Evolutionary conservation across 2,113 vertebrate species (phyloP).

Genomic region (Trogon melanurus): DNA sequence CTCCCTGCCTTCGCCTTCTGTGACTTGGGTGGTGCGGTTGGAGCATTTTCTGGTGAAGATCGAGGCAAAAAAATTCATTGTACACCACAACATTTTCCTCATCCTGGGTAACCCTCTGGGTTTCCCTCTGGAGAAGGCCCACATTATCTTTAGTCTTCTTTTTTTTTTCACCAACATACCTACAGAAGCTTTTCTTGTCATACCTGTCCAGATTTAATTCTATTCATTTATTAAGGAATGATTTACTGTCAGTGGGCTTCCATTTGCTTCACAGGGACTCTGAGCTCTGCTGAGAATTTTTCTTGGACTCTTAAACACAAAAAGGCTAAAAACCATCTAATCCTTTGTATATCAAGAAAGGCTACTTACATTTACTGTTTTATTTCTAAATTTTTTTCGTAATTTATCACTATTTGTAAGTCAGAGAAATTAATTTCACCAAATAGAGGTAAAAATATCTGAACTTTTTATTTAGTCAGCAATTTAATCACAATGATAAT

Average conservation of each 20-base stretch:
- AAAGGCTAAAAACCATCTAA: not conserved
- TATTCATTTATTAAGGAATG: not conserved
- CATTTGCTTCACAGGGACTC: not conserved
- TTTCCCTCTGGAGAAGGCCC: no score
- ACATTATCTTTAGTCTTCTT: no score
- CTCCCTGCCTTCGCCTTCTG: no score
- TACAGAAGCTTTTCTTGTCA: no score
- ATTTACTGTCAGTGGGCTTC: not conserved
- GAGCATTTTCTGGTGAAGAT: no score
- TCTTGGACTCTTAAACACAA: not conserved
- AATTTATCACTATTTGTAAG: not conserved
- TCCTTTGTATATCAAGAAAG: not conserved
- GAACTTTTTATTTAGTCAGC: not conserved
- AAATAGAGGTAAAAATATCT: not conserved
- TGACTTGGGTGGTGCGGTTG: no score
- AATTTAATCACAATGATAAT: not conserved
- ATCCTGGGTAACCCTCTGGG: no score
- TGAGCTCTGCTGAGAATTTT: not conserved
- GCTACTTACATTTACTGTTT: not conserved
- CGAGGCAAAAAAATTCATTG: no score
- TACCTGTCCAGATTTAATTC: not conserved
- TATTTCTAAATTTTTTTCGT: not conserved
- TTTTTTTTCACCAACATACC: no score
- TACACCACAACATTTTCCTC: no score
- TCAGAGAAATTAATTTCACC: not conserved